A percentile compares a stretch with the other conserved stretches of the same genome.
These are phyloP conservation scores for Toxonevra muliebris DNA, from an alignment of 2,888 invertebrate genomes.

Conservation along the genomic window DNA sequence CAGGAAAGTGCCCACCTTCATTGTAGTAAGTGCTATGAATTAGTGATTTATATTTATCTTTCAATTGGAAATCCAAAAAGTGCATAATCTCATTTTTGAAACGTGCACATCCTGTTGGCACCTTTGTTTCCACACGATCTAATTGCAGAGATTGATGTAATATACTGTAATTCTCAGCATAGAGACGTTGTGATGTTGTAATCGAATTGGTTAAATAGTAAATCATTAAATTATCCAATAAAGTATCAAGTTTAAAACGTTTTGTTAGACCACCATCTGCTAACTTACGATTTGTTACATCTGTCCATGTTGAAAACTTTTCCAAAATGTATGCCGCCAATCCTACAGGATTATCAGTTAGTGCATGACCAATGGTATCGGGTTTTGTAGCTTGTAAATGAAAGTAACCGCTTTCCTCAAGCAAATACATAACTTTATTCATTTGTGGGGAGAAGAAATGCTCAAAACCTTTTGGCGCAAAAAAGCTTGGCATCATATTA, in stretches of 20 bases:
- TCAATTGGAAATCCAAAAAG: slow-evolving; percentile 70
- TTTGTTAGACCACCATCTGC: slow-evolving; percentile 74
- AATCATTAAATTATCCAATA: slow-evolving; percentile 80
- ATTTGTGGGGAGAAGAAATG: slow-evolving; percentile 66
- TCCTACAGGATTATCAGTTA: slow-evolving; percentile 74
- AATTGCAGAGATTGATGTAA: slow-evolving; percentile 46
- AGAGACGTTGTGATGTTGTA: slow-evolving; percentile 76
- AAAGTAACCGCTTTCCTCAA: slow-evolving; percentile 71
- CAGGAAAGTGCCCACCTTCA: slow-evolving; percentile 87
- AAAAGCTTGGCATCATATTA: slow-evolving; percentile 68
- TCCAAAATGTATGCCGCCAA: slow-evolving; percentile 90
- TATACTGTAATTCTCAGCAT: slow-evolving; percentile 69
- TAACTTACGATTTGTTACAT: slow-evolving; percentile 66
- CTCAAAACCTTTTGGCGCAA: slow-evolving; percentile 67
- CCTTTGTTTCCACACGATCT: slow-evolving; percentile 70
- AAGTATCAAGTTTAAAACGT: slow-evolving; percentile 66
- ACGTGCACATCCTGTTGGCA: slow-evolving; percentile 78
- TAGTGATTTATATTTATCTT: slow-evolving; percentile 72
- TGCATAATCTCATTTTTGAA: slow-evolving; percentile 77
- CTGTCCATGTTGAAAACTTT: slow-evolving; percentile 81
- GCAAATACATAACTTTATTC: slow-evolving; percentile 44
- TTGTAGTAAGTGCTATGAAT: slow-evolving; percentile 73
- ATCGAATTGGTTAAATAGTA: slow-evolving; percentile 80
- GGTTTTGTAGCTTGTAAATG: slow-evolving; percentile 90
- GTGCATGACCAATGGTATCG: slow-evolving; percentile 76